phyloP scores from a whole-genome alignment of 2,113 vertebrate genomes.

The Rallus limicola region DNA sequence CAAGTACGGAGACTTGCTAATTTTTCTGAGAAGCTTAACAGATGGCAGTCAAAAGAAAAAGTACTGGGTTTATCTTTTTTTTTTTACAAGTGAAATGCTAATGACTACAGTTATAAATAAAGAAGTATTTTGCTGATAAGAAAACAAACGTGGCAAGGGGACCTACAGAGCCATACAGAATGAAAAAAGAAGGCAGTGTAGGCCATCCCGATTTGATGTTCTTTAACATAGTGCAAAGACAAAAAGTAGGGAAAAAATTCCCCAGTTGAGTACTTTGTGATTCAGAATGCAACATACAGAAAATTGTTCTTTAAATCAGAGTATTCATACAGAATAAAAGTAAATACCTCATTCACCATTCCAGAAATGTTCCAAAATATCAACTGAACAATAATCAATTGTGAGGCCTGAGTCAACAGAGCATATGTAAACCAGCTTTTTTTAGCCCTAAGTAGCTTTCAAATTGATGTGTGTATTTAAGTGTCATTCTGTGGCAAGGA shows the following conservation, averaged over 20 bases:
- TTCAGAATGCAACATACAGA: not conserved
- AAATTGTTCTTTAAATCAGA: not conserved
- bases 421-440: not conserved
- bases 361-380: not conserved
- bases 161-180: not conserved
- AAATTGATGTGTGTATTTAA: not conserved
- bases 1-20: not conserved
- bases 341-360: not conserved
- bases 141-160: not conserved
- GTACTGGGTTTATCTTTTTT: not conserved
- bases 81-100: not conserved
- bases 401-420: not conserved
- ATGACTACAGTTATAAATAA: not conserved
- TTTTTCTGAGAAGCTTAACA: constrained; percentile 12
- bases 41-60: not conserved
- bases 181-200: not conserved
- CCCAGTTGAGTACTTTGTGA: not conserved
- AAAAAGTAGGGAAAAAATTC: not conserved
- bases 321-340: not conserved
- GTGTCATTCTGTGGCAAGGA: not conserved
- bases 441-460: not conserved
- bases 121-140: not conserved
- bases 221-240: not conserved
- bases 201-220: not conserved
- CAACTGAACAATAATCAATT: not conserved